Percentiles rank a stretch among this genome's conserved stretches.
Evolutionary conservation across 2,888 invertebrate genomes (phyloP).

Genomic region (Diabrotica balteata): DNA sequence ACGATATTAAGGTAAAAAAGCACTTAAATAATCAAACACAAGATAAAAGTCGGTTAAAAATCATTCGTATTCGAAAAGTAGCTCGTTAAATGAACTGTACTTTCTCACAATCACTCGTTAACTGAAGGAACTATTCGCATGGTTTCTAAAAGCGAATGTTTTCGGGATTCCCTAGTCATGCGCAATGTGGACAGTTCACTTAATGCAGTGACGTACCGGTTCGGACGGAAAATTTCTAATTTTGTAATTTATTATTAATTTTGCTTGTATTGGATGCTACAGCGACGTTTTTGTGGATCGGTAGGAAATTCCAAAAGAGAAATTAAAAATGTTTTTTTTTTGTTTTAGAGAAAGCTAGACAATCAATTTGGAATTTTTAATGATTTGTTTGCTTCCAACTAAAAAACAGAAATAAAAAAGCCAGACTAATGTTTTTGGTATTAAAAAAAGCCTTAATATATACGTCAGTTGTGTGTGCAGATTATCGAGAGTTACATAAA

Average conservation of each 20-base stretch:
- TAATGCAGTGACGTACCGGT: conserved; percentile 15
- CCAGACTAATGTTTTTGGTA: no score
- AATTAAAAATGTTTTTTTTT: background rate
- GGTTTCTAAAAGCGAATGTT: conserved; percentile 35
- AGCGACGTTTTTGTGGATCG: background rate
- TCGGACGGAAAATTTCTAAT: conserved; percentile 16
- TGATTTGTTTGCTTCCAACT: no score
- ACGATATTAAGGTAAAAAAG: conserved; percentile 9
- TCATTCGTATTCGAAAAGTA: conserved; percentile 35
- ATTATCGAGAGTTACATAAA: no score
- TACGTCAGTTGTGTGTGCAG: no score
- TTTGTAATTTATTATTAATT: conserved; percentile 6
- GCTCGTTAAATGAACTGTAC: conserved; percentile 22
- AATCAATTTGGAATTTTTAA: no score
- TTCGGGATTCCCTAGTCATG: conserved; percentile 55
- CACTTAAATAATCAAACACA: conserved; percentile 17
- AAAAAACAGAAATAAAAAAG: no score
- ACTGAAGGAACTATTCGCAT: conserved; percentile 37
- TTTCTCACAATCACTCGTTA: conserved; percentile 37
- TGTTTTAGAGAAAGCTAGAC: background rate
- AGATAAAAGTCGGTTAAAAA: conserved; percentile 14
- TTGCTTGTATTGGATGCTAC: background rate
- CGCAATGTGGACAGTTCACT: conserved; percentile 39
- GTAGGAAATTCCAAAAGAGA: conserved; percentile 8
- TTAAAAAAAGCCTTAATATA: no score